Conservation (phyloP, 1,140 invertebrate genomes). For the Charaxes varanes region DNA sequence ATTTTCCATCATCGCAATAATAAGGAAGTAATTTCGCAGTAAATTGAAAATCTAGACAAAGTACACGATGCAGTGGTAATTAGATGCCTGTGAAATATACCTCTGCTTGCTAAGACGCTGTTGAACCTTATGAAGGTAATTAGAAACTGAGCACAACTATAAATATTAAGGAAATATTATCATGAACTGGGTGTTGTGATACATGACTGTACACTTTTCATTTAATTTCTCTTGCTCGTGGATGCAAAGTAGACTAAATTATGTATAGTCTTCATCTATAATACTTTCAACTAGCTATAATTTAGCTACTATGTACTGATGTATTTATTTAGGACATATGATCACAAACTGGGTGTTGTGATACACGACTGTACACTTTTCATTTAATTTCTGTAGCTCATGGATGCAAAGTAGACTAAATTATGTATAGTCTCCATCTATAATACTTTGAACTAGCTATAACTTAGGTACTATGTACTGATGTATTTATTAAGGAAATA, state of each 20-base stretch:
- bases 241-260: too few relatives aligned
- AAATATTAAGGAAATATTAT: conserved; percentile 12
- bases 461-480: conserved; percentile 12
- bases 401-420: too few relatives aligned
- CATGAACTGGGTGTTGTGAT: conserved; percentile 9
- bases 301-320: conserved; percentile 11
- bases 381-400: neutral
- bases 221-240: neutral
- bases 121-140: conserved; percentile 14
- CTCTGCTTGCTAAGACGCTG: conserved; percentile 2
- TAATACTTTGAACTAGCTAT: too few relatives aligned
- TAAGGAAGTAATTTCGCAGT: neutral
- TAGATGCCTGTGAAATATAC: conserved; percentile 10
- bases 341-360: conserved; percentile 7
- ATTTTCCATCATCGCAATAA: neutral
- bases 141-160: conserved; percentile 15
- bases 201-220: conserved; percentile 4
- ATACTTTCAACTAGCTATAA: too few relatives aligned
- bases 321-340: conserved; percentile 10
- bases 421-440: too few relatives aligned
- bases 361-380: conserved; percentile 6
- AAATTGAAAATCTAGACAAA: neutral
- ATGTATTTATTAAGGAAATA: conserved; percentile 10
- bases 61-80: neutral
- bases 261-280: too few relatives aligned